Evolutionary conservation across 2,888 invertebrate species (phyloP), one percentile per base, ranked within the genome.

Genomic region (Scelioninae gen. 1): DNA sequence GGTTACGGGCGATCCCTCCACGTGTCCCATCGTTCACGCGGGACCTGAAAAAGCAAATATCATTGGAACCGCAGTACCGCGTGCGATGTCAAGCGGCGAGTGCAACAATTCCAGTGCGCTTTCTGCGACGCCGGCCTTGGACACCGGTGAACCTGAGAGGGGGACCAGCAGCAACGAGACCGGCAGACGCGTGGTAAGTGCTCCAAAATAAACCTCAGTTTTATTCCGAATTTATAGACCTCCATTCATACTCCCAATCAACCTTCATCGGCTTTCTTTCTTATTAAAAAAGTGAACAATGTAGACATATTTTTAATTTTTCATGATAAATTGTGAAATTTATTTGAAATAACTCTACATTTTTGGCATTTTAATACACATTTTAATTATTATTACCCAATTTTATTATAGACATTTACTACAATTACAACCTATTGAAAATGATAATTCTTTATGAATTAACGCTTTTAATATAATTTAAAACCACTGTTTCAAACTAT

Each of bases 31-130:
- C 43, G 45, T 31, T 9, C 15, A 55, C 47, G 53, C 65, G 45
- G 13, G 29, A 69, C 7, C 55, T 60, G 66, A 58, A 72, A 80
- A 68, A 68, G 68, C 62, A 62, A 72, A 38, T 58, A 45, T 53
- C 66, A 62, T 1, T 62, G 68, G 29, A 56, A 60, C 55, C 6
- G 62, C 80, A 80, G 74, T 80, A 68, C 55, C 66, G 68, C 74
- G 45, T 32, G 47, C 68, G 74, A 80, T 74, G 74, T 55, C 79
- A 68, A 74, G 47, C 68, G 45, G 63, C 60, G 79, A 72, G 72
- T 66, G 72, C 60, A 60, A 79, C 58, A 56, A 51, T n/a, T 58
- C 51, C 16, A 63, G 16, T 47, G 55, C 53, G 62, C 45, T 58
- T 68, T 68, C 75, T 58, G 49, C 58, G n/a, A 6, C 40, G 47